Base-by-base conservation (phyloP, 1,140 invertebrate species). In the Camponotus vicinus region DNA sequence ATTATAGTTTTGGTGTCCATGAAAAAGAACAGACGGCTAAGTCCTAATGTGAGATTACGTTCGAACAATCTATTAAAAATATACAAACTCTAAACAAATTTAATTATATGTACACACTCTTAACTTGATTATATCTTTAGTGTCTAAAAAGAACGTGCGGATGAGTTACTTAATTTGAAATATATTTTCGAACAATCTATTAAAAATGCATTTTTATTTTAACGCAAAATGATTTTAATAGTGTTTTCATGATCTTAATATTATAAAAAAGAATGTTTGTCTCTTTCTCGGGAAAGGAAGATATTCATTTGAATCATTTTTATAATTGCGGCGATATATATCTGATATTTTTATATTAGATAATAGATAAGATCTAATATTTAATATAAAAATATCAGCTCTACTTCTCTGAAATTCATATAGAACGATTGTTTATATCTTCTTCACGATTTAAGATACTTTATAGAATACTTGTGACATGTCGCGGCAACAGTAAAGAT, bases 1-100 rank as follows among this genome's bases (percentile, higher is more conserved):
- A 57, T 83, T 69, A 83, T 83, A 75, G 61, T 55, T 75, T 67
- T 42, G 78, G 37, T 21, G 27, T 32, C 34, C n/a, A 27, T 45
- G 37, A 21, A 82, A 73, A 59, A 61, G 18, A 37, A 32, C 27
- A 11, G 1, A 5, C 15, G 15, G 13, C 15, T 18, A 49, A 70
- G 3, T 73, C 37, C 40, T 34, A 73, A 83, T 71, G 59, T 75
- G 27, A 49, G 27, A 37, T 27, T 61, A 21, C 32, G 40, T 61
- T 40, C 18, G 18, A 42, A 32, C 9, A 45, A 21, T 15, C 7
- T 13, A 37, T 66, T n/a, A 18, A 55, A 55, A 69, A 27, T 27
- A n/a, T 57, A 7, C 21, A 34, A 42, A 40, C 15, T 32, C 8
- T 55, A 40, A 67, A 55, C 32, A 21, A 4, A 40, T 40, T 4